phyloP scores from a whole-genome alignment of 2,797 vertebrate genomes.

The Gorsachius magnificus region DNA sequence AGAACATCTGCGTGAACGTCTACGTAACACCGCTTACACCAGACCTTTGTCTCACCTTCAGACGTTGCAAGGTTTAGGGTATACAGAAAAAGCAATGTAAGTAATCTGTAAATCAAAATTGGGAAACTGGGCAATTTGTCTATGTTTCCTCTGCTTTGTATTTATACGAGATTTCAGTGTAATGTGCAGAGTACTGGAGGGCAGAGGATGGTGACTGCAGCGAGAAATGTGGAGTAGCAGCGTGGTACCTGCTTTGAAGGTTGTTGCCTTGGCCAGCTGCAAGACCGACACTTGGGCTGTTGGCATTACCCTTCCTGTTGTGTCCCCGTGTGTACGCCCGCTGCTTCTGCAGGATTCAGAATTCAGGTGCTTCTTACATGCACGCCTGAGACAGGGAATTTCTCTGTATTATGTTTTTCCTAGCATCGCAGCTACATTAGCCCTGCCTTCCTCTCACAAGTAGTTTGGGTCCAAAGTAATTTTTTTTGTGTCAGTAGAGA shows the following conservation, averaged over 20 bases:
- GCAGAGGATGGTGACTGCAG: background rate
- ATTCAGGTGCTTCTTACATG: fast-evolving
- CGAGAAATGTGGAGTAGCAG: background rate
- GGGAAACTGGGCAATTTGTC: background rate
- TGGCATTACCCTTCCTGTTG: background rate
- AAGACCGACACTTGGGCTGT: background rate
- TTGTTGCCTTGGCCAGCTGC: background rate
- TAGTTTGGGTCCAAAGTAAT: background rate
- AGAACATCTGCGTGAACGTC: background rate
- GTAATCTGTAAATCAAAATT: background rate
- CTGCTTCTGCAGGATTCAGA: background rate
- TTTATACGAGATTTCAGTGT: background rate
- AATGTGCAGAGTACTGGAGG: background rate
- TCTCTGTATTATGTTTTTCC: background rate
- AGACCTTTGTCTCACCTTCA: background rate
- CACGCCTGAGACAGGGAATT: background rate
- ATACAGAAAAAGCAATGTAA: background rate
- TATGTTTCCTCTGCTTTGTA: background rate
- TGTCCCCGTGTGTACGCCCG: background rate
- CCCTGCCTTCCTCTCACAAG: background rate
- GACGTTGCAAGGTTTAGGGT: background rate
- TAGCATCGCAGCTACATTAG: background rate
- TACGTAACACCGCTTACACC: background rate
- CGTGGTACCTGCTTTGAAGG: background rate
- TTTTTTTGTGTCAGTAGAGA: background rate